Evolutionary conservation across 2,888 invertebrate species (phyloP).

Genomic region (Napeogenes inachia): DNA sequence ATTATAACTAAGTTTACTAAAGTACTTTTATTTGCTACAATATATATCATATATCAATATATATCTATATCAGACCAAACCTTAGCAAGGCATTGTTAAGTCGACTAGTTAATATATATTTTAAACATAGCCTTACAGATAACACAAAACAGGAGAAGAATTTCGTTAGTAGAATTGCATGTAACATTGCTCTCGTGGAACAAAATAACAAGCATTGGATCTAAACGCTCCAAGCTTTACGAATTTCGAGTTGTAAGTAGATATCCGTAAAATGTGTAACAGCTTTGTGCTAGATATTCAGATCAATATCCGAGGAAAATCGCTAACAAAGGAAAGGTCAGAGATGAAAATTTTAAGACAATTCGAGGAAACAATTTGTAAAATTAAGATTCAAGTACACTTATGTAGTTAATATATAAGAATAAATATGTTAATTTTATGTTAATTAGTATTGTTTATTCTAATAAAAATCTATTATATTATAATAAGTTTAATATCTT

Average conservation of each 20-base stretch:
- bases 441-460: too few relatives aligned
- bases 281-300: slow-evolving; percentile 6
- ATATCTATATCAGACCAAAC: too few relatives aligned
- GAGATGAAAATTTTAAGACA: not conserved
- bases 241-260: slow-evolving; percentile 3
- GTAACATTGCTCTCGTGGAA: slow-evolving; percentile 2
- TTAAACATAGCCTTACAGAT: not conserved
- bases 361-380: too few relatives aligned
- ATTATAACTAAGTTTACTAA: too few relatives aligned
- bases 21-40: too few relatives aligned
- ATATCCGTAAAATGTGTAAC: slow-evolving; percentile 5
- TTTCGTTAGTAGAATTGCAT: not conserved
- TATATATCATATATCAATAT: too few relatives aligned
- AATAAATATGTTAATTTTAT: too few relatives aligned
- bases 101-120: too few relatives aligned
- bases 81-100: too few relatives aligned
- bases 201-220: slow-evolving; percentile 3
- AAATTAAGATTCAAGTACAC: not conserved
- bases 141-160: not conserved
- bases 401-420: too few relatives aligned
- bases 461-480: too few relatives aligned
- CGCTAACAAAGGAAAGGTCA: slow-evolving; percentile 1
- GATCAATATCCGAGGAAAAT: slow-evolving; percentile 1
- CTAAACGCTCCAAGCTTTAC: slow-evolving; percentile 5
- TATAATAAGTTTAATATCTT: too few relatives aligned